Evolutionary conservation across 2,797 vertebrate species (phyloP).

Genomic region (Fratercula arctica): DNA sequence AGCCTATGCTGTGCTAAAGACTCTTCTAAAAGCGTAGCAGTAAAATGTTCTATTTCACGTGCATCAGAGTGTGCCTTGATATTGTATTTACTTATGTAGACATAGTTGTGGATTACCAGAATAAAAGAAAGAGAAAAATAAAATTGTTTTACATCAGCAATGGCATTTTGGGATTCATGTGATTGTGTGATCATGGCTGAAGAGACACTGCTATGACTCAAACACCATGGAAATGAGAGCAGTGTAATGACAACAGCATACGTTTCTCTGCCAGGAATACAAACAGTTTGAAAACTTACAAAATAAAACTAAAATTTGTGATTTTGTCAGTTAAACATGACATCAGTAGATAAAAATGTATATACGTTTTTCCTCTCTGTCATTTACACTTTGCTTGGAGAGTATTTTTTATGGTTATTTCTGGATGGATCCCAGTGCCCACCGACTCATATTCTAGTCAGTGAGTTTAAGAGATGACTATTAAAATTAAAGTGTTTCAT

Average conservation of each 20-base stretch:
- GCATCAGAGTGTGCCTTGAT: neutral
- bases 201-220: neutral
- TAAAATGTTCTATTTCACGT: neutral
- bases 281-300: neutral
- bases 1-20: neutral
- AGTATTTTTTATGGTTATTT: neutral
- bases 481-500: neutral
- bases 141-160: neutral
- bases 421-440: neutral
- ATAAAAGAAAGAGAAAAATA: constrained; percentile 5
- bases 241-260: neutral
- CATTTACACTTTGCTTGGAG: neutral
- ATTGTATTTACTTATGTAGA: neutral
- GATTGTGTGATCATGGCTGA: neutral
- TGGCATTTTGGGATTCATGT: neutral
- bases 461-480: neutral
- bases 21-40: neutral
- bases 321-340: neutral
- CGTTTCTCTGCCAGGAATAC: neutral
- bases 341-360: neutral
- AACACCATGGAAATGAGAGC: neutral
- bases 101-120: neutral
- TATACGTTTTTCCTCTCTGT: neutral
- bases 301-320: neutral
- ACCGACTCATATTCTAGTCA: neutral